Evolutionary conservation across 2,888 invertebrate genomes (phyloP), one percentile per base, ranked within the genome.

Genomic region (Dascillus cervinus): DNA sequence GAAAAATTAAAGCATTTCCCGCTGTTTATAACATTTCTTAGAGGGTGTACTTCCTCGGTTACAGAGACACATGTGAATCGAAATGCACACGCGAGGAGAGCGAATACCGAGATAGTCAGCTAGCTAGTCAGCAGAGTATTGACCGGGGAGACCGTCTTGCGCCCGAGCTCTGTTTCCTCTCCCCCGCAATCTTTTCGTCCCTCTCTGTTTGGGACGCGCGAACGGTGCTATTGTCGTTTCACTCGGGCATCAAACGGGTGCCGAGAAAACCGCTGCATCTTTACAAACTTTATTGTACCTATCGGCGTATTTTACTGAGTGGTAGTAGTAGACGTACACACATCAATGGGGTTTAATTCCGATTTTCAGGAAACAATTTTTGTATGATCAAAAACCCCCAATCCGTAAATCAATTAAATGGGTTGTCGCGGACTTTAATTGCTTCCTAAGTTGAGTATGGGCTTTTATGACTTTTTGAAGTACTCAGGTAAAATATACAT

Each of bases 141-240:
- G 46, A 46, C 46, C 46, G 46, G 46, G 42, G 41, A 41, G 39
- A 39, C 41, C 39, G 43, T 43, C 43, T 43, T 46, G 43, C 43
- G 42, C 42, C 40, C 38, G 40, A 39, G 37, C 32, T 39, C 32
- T 32, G 34, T 37, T 37, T 36, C 42, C 32, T 29, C 32, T 22
- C 37, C 44, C 34, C 41, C 44, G 37, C 41, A 30, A 20, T 19
- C 10, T 4, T 17, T 17, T 31, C 34, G 26, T 22, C 38, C 14
- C 14, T 39, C 38, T 22, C 30, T 11, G 22, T 39, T 32, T 21
- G 19, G 13, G 10, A 17, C 9, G 15, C 19, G 12, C 24, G 12
- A 8, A 9, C n/a, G 10, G 3, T 4, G 28, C 13, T 4, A 11
- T 13, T 17, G 22, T 11, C 12, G n/a, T 30, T 34, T 26, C 30